A percentile compares a stretch with the other conserved stretches of the same genome.
phyloP scores from a whole-genome alignment of 2,888 invertebrate genomes.

The Nineta flava region DNA sequence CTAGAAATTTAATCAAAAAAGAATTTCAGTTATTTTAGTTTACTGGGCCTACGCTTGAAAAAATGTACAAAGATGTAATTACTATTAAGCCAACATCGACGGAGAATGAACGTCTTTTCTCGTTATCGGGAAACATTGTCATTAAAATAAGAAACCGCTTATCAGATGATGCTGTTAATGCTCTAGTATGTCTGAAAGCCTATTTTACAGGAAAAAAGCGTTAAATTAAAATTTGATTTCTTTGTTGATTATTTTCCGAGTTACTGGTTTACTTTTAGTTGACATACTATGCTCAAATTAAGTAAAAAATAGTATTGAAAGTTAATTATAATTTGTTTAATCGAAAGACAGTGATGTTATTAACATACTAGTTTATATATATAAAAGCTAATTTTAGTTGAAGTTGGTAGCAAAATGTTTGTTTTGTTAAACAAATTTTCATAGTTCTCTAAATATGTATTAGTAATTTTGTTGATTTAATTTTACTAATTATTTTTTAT shows the following conservation, averaged over 20 bases:
- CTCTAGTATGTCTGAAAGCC: conserved; percentile 1
- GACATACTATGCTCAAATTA: too few species aligned
- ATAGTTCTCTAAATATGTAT: too few species aligned
- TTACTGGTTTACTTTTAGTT: conserved; percentile 1
- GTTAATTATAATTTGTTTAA: neutral
- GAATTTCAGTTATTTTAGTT: too few species aligned
- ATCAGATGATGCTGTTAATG: conserved; percentile 1
- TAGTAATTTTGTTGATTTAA: too few species aligned
- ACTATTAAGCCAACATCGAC: neutral
- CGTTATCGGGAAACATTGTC: neutral
- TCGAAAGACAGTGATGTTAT: neutral
- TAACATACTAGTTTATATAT: conserved; percentile 1
- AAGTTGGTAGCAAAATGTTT: too few species aligned
- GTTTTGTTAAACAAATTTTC: too few species aligned
- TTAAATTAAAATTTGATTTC: conserved; percentile 1
- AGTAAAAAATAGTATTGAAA: too few species aligned
- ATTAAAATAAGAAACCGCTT: conserved; percentile 1
- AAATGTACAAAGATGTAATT: neutral
- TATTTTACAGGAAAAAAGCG: neutral
- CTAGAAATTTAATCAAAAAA: too few species aligned
- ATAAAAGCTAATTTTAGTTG: neutral
- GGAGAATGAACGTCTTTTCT: neutral
- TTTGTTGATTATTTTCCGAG: neutral
- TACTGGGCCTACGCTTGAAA: neutral
- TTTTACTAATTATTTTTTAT: too few species aligned